Conservation (phyloP, 2,113 vertebrate genomes). For the Gopherus flavomarginatus region DNA sequence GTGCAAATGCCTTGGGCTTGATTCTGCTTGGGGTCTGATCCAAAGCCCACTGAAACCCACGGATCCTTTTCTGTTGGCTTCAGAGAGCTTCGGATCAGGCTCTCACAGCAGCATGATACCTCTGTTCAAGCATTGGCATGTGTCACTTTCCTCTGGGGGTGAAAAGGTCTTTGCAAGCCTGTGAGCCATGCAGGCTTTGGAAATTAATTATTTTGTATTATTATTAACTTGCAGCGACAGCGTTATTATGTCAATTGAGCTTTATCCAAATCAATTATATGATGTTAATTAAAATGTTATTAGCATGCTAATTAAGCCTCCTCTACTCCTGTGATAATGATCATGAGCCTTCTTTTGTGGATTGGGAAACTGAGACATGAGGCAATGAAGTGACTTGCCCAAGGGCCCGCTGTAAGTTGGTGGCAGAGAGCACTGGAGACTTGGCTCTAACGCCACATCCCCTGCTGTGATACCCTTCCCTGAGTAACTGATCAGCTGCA, state of each 20-base stretch:
- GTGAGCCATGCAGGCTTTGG: neutral
- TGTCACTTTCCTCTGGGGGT: neutral
- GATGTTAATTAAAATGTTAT: neutral
- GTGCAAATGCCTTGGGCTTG: neutral
- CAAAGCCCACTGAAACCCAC: neutral
- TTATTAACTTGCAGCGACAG: neutral
- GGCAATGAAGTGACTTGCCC: neutral
- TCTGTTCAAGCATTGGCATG: neutral
- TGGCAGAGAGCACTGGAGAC: neutral
- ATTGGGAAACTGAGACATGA: neutral
- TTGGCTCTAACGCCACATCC: neutral
- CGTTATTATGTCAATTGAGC: neutral
- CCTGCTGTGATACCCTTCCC: neutral
- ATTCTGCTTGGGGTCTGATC: neutral
- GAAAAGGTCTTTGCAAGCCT: neutral
- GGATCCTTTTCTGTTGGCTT: neutral
- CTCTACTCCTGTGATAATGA: neutral
- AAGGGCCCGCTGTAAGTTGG: neutral
- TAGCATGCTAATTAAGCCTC: neutral
- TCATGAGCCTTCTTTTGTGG: neutral
- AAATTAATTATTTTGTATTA: neutral
- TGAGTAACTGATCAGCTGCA: neutral
- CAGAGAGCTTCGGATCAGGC: neutral
- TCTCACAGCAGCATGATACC: neutral
- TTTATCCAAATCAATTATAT: neutral